A percentile compares a stretch with the other conserved stretches of the same genome.
Evolutionary conservation across 2,113 vertebrate species (phyloP).

Genomic region (Lota lota): DNA sequence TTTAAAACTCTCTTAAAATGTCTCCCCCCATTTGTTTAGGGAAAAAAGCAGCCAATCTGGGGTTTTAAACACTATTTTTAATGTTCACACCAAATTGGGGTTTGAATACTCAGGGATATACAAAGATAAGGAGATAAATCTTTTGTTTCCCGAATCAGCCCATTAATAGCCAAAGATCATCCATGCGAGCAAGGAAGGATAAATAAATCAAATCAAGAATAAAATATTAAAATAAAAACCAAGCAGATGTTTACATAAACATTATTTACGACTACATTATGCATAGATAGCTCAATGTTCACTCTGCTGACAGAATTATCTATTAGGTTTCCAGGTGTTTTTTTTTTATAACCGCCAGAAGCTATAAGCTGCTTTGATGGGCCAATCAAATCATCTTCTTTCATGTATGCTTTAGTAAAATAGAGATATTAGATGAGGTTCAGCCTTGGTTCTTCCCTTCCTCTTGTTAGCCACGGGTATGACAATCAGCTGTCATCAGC

Average conservation of each 20-base stretch:
- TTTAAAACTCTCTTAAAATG: too few relatives aligned
- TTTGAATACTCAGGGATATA: slow-evolving; percentile 24
- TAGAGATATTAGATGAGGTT: slow-evolving; percentile 65
- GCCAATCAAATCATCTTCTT: slow-evolving; percentile 70
- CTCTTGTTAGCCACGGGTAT: slow-evolving; percentile 62
- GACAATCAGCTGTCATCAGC: slow-evolving; percentile 65
- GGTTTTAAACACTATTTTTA: too few relatives aligned
- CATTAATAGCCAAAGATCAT: slow-evolving; percentile 54
- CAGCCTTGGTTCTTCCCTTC: slow-evolving; percentile 47
- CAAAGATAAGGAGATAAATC: slow-evolving; percentile 8
- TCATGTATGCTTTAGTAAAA: slow-evolving; percentile 69
- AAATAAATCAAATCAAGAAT: slow-evolving; percentile 26
- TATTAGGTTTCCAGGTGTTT: slow-evolving; percentile 69
- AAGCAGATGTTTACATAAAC: slow-evolving; percentile 73
- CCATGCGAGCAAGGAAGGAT: slow-evolving; percentile 28
- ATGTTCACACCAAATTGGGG: slow-evolving; percentile 2
- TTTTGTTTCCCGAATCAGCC: slow-evolving; percentile 37
- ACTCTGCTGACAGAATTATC: slow-evolving; percentile 53
- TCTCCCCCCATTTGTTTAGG: too few relatives aligned
- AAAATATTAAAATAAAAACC: slow-evolving; percentile 63
- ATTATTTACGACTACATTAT: slow-evolving; percentile 65
- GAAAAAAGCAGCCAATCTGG: too few relatives aligned
- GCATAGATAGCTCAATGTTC: slow-evolving; percentile 62
- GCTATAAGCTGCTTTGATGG: slow-evolving; percentile 68
- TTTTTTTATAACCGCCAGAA: slow-evolving; percentile 48